Conservation (phyloP, 2,888 invertebrate genomes). For the Sympetrum striolatum region DNA sequence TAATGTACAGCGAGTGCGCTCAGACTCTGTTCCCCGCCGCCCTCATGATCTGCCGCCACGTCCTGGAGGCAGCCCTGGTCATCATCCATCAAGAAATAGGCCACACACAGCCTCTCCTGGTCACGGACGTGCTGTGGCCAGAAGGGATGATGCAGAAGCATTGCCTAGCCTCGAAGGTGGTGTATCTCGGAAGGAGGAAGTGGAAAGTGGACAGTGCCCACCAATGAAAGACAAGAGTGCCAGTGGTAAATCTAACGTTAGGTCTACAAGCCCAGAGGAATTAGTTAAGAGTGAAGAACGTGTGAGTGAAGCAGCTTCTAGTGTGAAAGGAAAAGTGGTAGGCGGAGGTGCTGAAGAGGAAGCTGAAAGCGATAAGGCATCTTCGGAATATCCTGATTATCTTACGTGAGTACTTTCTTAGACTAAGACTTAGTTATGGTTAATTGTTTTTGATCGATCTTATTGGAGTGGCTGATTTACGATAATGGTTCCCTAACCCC, state of each 20-base stretch:
- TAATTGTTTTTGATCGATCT: too few relatives aligned
- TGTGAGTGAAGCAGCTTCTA: slow-evolving; percentile 42
- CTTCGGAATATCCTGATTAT: slow-evolving; percentile 62
- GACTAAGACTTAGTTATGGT: too few relatives aligned
- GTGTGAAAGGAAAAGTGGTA: slow-evolving; percentile 45
- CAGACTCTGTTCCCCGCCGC: background rate
- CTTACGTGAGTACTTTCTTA: slow-evolving; percentile 62
- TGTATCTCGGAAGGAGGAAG: slow-evolving; percentile 45
- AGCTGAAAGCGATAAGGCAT: slow-evolving; percentile 50
- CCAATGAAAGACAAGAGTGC: slow-evolving; percentile 46
- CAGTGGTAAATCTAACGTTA: background rate
- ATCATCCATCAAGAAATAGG: slow-evolving; percentile 50
- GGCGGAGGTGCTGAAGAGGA: slow-evolving; percentile 51
- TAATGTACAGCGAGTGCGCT: background rate
- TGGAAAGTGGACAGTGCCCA: slow-evolving; percentile 45
- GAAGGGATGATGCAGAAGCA: slow-evolving; percentile 56
- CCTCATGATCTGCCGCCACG: background rate
- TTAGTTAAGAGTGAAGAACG: slow-evolving; percentile 18
- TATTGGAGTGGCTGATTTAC: background rate
- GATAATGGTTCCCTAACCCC: background rate
- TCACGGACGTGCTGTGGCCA: slow-evolving; percentile 58
- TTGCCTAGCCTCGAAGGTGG: slow-evolving; percentile 46
- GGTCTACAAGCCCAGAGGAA: slow-evolving; percentile 3
- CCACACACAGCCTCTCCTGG: slow-evolving; percentile 61
- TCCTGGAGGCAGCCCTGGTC: slow-evolving; percentile 16